Evolutionary conservation across 2,797 vertebrate species (phyloP).

Genomic region (Ceyx erithaca): DNA sequence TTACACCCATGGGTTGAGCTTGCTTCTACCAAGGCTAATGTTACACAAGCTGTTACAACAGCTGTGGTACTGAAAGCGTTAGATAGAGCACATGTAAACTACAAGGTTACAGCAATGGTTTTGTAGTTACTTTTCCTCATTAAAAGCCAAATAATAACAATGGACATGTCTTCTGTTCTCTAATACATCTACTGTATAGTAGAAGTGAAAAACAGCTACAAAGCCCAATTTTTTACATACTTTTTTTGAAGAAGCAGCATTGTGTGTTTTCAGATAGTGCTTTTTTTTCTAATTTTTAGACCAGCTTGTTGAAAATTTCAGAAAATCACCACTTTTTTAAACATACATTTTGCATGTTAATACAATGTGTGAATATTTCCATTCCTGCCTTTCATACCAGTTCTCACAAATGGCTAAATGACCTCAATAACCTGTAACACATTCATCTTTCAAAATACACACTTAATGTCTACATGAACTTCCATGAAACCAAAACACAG

Average conservation of each 20-base stretch:
- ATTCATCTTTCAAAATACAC: neutral
- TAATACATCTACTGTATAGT: neutral
- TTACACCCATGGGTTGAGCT: neutral
- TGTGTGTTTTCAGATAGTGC: neutral
- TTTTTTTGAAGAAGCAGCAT: neutral
- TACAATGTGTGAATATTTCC: conserved; percentile 8
- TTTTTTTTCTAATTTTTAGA: conserved; percentile 16
- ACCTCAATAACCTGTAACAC: neutral
- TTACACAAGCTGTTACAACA: neutral
- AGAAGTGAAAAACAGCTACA: neutral
- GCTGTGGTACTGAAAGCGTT: neutral
- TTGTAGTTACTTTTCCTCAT: neutral
- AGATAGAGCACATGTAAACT: neutral
- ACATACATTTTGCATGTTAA: conserved; percentile 29
- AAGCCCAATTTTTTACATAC: conserved; percentile 1
- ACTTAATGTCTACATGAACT: neutral
- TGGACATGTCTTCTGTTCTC: neutral
- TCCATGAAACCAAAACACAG: neutral
- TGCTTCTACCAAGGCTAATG: neutral
- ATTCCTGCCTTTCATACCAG: neutral
- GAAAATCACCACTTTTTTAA: neutral
- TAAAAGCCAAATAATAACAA: neutral
- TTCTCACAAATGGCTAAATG: conserved; percentile 1
- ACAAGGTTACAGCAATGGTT: neutral
- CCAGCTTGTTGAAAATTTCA: conserved; percentile 16